A percentile compares a stretch with the other conserved stretches of the same genome.
Evolutionary conservation across 2,113 vertebrate genomes (phyloP).

Genomic region (Centropus bengalensis): DNA sequence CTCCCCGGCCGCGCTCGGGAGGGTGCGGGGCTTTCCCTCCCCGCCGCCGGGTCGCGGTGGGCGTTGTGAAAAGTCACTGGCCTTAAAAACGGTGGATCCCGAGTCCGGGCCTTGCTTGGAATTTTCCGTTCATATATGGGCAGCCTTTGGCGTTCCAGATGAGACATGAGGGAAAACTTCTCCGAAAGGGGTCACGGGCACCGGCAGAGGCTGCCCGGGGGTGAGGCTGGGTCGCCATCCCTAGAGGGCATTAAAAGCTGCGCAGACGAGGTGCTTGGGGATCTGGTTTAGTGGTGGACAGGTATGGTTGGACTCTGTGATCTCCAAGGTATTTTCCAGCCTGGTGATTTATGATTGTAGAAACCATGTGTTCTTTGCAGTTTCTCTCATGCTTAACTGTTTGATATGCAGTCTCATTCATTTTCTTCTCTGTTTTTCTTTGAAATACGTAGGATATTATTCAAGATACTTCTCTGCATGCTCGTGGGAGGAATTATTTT

Average conservation of each 20-base stretch:
- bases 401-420: accelerated
- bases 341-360: not conserved
- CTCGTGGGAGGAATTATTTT: not conserved
- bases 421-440: not conserved
- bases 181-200: too few species aligned
- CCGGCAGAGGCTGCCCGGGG: too few species aligned
- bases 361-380: accelerated
- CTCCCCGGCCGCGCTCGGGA: too few species aligned
- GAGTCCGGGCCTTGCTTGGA: too few species aligned
- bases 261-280: too few species aligned
- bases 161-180: too few species aligned
- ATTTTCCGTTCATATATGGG: not conserved
- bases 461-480: not conserved
- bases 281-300: too few species aligned
- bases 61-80: accelerated
- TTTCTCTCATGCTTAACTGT: not conserved
- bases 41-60: accelerated
- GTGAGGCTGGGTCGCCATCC: too few species aligned
- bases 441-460: not conserved
- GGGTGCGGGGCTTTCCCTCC: too few species aligned
- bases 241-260: too few species aligned
- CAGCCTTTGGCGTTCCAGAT: not conserved
- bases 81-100: not conserved
- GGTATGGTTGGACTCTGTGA: too few species aligned
- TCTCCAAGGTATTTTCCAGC: too few species aligned